Percentiles rank a stretch among this genome's conserved stretches.
phyloP scores from a whole-genome alignment of 2,113 vertebrate genomes.

The Psilopsiagon aurifrons region DNA sequence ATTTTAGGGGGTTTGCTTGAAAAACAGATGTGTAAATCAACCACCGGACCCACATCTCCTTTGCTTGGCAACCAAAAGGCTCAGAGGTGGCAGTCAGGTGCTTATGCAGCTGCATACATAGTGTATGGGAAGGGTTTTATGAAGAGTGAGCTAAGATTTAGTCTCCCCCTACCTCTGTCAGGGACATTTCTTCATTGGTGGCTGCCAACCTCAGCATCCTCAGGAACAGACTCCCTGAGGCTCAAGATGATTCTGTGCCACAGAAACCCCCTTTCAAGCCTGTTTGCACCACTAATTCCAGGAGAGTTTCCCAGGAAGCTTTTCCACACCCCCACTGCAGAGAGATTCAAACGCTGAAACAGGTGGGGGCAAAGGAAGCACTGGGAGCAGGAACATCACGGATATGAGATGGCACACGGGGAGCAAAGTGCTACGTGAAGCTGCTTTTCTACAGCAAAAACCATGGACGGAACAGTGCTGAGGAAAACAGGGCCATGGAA shows the following conservation, averaged over 20 bases:
- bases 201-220: background rate
- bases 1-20: background rate
- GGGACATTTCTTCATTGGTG: background rate
- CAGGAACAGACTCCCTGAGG: background rate
- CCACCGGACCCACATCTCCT: background rate
- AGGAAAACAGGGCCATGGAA: slow-evolving; percentile 14
- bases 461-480: background rate
- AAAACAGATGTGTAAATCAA: background rate
- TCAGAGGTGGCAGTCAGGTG: background rate
- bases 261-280: background rate
- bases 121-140: background rate
- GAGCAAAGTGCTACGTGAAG: slow-evolving; percentile 23
- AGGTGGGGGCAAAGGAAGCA: slow-evolving; percentile 18
- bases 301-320: background rate
- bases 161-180: background rate
- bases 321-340: background rate
- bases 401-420: background rate
- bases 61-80: background rate
- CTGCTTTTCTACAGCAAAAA: slow-evolving; percentile 32
- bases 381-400: background rate
- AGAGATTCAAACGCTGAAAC: slow-evolving; percentile 38
- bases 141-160: background rate
- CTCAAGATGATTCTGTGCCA: background rate
- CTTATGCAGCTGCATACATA: background rate
- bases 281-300: background rate